Percentiles rank a stretch among this genome's conserved stretches.
phyloP scores from a whole-genome alignment of 2,113 vertebrate genomes.

The Cyanistes caeruleus region DNA sequence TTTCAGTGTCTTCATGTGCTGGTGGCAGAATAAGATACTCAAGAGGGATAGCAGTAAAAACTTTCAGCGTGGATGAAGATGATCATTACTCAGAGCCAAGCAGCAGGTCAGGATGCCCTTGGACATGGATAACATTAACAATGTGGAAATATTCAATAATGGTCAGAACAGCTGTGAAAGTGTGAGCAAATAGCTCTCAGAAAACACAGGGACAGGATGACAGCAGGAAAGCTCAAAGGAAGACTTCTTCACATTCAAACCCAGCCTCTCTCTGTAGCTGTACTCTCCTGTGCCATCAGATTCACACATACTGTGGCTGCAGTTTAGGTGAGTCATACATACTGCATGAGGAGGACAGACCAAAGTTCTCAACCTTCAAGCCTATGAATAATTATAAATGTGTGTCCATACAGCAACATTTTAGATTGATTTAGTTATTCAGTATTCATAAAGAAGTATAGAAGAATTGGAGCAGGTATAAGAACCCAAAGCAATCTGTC shows the following conservation, averaged over 20 bases:
- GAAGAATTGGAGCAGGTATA: not conserved
- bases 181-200: not conserved
- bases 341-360: not conserved
- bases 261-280: not conserved
- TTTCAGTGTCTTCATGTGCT: not conserved
- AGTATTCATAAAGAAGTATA: not conserved
- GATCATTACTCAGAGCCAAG: not conserved
- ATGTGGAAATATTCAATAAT: not conserved
- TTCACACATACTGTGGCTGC: not conserved
- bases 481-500: not conserved
- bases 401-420: not conserved
- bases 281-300: not conserved
- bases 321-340: not conserved
- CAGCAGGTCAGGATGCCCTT: slow-evolving; percentile 1
- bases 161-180: not conserved
- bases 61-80: not conserved
- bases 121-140: not conserved
- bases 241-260: not conserved
- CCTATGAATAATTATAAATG: not conserved
- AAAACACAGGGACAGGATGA: not conserved
- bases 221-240: not conserved
- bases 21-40: not conserved
- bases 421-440: not conserved
- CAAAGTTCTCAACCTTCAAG: not conserved
- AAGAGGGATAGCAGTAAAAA: not conserved